Evolutionary conservation across 2,113 vertebrate species (phyloP).

Genomic region (Chamaea fasciata): DNA sequence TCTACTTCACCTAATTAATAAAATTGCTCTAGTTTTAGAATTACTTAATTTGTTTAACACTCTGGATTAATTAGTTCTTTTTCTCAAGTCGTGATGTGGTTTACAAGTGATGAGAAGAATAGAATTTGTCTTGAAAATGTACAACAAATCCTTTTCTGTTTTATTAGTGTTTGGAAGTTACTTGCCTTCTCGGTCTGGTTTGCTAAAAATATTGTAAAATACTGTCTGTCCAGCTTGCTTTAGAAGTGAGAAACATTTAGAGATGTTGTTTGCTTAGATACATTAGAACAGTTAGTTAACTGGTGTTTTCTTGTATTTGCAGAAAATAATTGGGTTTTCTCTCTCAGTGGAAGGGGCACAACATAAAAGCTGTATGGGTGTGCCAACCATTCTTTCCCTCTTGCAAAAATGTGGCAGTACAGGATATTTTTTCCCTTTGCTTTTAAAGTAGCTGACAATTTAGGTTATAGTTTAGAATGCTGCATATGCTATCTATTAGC

Average conservation of each 20-base stretch:
- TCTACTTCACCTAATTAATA: background rate
- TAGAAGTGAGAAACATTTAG: background rate
- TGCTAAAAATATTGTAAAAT: background rate
- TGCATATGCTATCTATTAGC: background rate
- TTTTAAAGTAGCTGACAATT: background rate
- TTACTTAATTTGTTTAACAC: background rate
- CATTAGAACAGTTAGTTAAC: background rate
- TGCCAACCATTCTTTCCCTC: background rate
- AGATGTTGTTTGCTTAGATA: background rate
- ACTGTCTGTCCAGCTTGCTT: background rate
- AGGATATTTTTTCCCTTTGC: background rate
- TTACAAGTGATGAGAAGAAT: background rate
- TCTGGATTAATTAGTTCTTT: background rate
- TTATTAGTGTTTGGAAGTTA: background rate
- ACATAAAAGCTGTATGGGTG: fast-evolving
- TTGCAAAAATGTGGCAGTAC: background rate
- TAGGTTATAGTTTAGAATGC: background rate
- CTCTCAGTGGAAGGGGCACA: background rate
- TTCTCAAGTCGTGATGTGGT: background rate
- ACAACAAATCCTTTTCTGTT: background rate
- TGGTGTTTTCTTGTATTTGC: background rate
- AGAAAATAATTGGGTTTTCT: background rate
- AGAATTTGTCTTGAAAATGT: background rate
- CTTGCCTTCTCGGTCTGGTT: background rate
- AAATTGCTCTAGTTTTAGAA: background rate